phyloP scores from a whole-genome alignment of 2,888 invertebrate species.

The Acutogordius australiensis region DNA sequence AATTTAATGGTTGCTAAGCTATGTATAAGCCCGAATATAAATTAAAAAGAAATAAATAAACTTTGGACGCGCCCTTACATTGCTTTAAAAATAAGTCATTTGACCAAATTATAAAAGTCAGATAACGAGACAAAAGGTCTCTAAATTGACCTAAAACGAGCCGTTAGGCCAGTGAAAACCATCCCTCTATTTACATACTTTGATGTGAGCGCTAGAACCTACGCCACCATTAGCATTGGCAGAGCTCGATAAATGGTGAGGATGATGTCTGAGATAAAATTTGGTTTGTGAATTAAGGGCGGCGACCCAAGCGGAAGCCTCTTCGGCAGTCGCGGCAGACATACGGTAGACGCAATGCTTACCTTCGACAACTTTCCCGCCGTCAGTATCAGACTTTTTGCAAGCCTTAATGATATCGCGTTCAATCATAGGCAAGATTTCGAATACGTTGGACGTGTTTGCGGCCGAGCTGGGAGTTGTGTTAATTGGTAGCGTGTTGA shows the following conservation, averaged over 20 bases:
- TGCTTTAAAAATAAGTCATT: no score
- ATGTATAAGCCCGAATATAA: no score
- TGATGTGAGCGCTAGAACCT: not conserved
- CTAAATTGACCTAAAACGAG: no score
- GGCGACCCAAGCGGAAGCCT: slow-evolving; percentile 71
- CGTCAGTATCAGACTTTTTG: slow-evolving; percentile 56
- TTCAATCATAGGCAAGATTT: slow-evolving; percentile 44
- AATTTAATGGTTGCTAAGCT: no score
- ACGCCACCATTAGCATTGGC: not conserved
- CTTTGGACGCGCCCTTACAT: no score
- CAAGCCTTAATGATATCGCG: slow-evolving; percentile 39
- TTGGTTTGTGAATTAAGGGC: not conserved
- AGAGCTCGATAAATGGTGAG: not conserved
- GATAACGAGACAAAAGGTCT: no score
- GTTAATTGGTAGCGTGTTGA: no score
- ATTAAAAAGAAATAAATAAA: no score
- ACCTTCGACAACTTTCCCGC: slow-evolving; percentile 40
- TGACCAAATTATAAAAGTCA: no score
- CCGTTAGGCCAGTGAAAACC: no score
- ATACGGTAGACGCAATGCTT: slow-evolving; percentile 37
- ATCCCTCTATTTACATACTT: no score
- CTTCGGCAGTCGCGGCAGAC: slow-evolving; percentile 75
- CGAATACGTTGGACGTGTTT: slow-evolving; percentile 55
- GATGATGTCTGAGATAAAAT: not conserved
- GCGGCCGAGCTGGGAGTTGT: no score